These are phyloP conservation scores for Aleadryas rufinucha DNA, from an alignment of 2,113 vertebrate genomes.

Conservation along the genomic window DNA sequence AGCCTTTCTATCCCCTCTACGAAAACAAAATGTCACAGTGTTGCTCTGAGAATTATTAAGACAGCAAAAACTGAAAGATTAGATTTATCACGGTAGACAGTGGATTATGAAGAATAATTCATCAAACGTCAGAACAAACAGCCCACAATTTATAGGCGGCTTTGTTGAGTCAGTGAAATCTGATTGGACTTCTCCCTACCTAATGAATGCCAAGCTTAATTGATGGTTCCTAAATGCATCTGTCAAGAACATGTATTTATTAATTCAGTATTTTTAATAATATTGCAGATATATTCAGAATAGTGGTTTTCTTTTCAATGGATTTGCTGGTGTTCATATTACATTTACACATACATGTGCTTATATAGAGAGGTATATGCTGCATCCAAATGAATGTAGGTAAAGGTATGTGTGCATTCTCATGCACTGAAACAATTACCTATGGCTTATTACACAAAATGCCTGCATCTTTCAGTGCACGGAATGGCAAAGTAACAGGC, in stretches of 20 bases:
- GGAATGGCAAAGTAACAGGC: not conserved
- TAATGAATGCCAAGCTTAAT: slow-evolving; percentile 74
- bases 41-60: slow-evolving; percentile 73
- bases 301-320: not conserved
- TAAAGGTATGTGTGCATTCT: not conserved
- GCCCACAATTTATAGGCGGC: slow-evolving; percentile 72
- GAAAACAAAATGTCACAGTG: slow-evolving; percentile 49
- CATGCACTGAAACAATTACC: not conserved
- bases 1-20: not conserved
- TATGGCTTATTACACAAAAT: not conserved
- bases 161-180: slow-evolving; percentile 70
- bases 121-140: slow-evolving; percentile 77
- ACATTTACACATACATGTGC: not conserved
- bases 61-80: slow-evolving; percentile 72
- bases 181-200: slow-evolving; percentile 67
- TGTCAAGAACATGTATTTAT: slow-evolving; percentile 70
- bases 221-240: slow-evolving; percentile 70
- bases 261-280: slow-evolving; percentile 71
- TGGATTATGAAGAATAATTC: slow-evolving; percentile 82
- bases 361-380: not conserved
- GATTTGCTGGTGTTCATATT: not conserved
- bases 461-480: not conserved
- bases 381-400: not conserved
- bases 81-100: slow-evolving; percentile 76
- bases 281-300: slow-evolving; percentile 9